These are phyloP conservation scores for Ornithoptera alexandrae DNA, from an alignment of 2,888 invertebrate species.

Conservation along the genomic window DNA sequence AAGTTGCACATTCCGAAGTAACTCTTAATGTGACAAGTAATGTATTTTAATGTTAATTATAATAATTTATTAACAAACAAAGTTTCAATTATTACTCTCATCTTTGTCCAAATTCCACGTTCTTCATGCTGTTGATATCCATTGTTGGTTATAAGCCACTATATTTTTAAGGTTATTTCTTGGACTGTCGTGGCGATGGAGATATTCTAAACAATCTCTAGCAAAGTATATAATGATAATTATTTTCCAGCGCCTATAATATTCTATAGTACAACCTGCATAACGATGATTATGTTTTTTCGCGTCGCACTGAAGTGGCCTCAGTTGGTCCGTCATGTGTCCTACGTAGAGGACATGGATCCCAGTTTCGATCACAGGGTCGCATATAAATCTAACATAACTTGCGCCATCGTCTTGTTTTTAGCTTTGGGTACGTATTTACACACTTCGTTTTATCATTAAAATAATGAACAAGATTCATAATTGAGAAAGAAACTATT, in stretches of 20 bases:
- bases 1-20: conserved; percentile 42
- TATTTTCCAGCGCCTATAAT: conserved; percentile 55
- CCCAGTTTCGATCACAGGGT: conserved; percentile 53
- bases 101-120: no score
- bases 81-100: no score
- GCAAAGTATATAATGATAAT: neutral
- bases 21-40: conserved; percentile 58
- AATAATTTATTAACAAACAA: neutral
- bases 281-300: conserved; percentile 60
- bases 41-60: conserved; percentile 32
- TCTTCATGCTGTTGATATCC: no score
- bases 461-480: no score
- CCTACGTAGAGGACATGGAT: conserved; percentile 55
- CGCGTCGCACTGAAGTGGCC: conserved; percentile 63
- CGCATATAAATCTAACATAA: conserved; percentile 54
- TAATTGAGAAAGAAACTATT: conserved; percentile 33
- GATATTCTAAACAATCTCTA: no score
- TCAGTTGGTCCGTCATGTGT: conserved; percentile 48
- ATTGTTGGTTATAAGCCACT: no score
- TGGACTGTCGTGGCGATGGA: no score
- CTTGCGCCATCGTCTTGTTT: conserved; percentile 55
- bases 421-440: conserved; percentile 54
- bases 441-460: no score
- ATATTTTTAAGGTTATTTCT: no score
- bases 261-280: conserved; percentile 59